phyloP scores from a whole-genome alignment of 2,113 vertebrate species.

The Cheirogaleus medius region DNA sequence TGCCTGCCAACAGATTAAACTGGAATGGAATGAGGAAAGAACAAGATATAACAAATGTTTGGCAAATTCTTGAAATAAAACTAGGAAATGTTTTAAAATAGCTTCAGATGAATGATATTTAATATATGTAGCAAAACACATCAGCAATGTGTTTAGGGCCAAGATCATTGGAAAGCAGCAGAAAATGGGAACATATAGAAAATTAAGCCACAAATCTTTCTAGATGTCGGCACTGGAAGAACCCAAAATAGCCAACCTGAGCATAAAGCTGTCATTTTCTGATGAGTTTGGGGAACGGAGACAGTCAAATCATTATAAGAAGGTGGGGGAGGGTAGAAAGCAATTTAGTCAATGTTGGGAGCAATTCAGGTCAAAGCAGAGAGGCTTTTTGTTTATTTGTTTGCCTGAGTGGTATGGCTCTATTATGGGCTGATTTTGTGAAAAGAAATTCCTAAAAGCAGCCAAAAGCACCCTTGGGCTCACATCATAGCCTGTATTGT shows the following conservation, averaged over 20 bases:
- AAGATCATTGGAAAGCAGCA: conserved; percentile 56
- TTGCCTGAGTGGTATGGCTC: neutral
- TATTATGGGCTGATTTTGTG: neutral
- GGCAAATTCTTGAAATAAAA: conserved; percentile 65
- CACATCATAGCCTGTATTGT: neutral
- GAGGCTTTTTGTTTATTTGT: neutral
- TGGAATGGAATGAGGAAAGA: conserved; percentile 55
- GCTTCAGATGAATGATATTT: conserved; percentile 43
- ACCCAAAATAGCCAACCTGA: conserved; percentile 25
- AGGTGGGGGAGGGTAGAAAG: neutral
- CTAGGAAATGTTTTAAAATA: conserved; percentile 61
- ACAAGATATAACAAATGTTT: conserved; percentile 56
- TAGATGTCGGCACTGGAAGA: conserved; percentile 7
- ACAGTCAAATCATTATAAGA: conserved; percentile 34
- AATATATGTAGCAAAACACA: conserved; percentile 54
- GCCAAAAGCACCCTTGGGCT: neutral
- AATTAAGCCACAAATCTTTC: conserved; percentile 65
- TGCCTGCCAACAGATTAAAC: conserved; percentile 65
- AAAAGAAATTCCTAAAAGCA: neutral
- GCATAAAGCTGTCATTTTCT: conserved; percentile 50
- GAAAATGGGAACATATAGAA: conserved; percentile 26
- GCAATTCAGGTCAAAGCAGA: neutral
- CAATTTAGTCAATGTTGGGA: neutral
- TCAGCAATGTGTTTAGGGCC: conserved; percentile 38
- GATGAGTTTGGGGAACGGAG: conserved; percentile 26